These are phyloP conservation scores for Halictus quadricinctus DNA, from an alignment of 2,888 invertebrate genomes.

Conservation along the genomic window DNA sequence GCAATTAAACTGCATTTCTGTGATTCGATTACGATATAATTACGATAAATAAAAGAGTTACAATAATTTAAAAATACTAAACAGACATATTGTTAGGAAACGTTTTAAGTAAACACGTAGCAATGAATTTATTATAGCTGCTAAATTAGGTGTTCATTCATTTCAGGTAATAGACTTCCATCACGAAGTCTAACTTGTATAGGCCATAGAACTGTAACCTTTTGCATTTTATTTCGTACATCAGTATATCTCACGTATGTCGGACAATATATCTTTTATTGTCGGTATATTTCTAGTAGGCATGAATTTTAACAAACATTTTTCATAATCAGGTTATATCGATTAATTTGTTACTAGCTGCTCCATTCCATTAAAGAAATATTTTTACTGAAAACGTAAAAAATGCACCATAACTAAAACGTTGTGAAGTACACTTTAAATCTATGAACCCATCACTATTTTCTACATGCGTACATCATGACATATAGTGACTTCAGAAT, in stretches of 20 bases:
- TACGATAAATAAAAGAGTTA: conserved; percentile 26
- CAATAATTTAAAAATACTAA: conserved; percentile 34
- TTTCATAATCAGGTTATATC: background rate
- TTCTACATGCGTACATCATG: background rate
- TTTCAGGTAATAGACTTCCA: conserved; percentile 19
- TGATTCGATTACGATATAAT: background rate
- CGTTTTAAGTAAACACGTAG: conserved; percentile 25
- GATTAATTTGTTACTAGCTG: background rate
- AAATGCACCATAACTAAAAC: conserved; percentile 38
- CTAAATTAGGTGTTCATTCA: conserved; percentile 20
- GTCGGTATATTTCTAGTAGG: conserved; percentile 19
- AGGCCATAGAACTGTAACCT: conserved; percentile 1
- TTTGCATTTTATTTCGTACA: conserved; percentile 5
- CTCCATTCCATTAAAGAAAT: conserved; percentile 3
- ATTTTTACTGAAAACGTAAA: conserved; percentile 22
- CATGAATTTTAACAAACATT: background rate
- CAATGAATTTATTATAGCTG: conserved; percentile 25
- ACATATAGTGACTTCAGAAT: conserved; percentile 8
- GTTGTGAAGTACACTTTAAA: background rate
- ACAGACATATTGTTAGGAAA: conserved; percentile 28
- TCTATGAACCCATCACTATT: background rate
- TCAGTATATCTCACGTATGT: background rate
- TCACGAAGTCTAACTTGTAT: conserved; percentile 18
- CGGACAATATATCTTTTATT: conserved; percentile 21
- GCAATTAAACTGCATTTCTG: conserved; percentile 13